Conservation (phyloP, 2,797 vertebrate species). For the Tenualosa thibaudeaui region DNA sequence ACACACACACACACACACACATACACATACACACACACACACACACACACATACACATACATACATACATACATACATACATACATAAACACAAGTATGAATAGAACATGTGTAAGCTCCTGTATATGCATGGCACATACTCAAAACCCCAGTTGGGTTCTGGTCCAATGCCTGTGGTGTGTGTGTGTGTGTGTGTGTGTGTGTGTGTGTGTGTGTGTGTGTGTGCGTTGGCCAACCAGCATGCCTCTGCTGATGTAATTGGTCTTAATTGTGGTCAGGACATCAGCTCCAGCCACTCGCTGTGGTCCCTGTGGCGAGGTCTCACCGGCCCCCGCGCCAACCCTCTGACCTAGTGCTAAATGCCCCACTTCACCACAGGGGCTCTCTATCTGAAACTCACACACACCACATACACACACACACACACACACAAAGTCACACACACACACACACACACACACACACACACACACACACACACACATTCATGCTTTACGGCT, state of each 20-base stretch:
- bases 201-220: conserved; percentile 6
- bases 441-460: conserved; percentile 1
- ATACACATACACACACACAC: background rate
- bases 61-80: background rate
- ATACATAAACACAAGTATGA: background rate
- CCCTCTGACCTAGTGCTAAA: background rate
- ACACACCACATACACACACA: background rate
- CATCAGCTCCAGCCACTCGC: conserved; percentile 23
- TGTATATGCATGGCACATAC: background rate
- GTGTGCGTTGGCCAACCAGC: background rate
- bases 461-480: background rate
- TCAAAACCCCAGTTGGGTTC: background rate
- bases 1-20: conserved; percentile 2
- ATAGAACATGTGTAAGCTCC: background rate
- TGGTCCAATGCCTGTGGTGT: background rate
- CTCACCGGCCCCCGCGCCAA: background rate
- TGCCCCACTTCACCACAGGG: background rate
- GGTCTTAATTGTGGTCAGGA: conserved; percentile 30
- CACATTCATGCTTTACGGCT: background rate
- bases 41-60: background rate
- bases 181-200: background rate
- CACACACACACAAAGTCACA: background rate
- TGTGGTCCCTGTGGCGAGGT: conserved; percentile 18
- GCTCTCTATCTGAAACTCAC: background rate
- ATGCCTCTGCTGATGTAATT: conserved; percentile 11